phyloP scores from a whole-genome alignment of 1,140 invertebrate species.

The Leguminivora glycinivorella region DNA sequence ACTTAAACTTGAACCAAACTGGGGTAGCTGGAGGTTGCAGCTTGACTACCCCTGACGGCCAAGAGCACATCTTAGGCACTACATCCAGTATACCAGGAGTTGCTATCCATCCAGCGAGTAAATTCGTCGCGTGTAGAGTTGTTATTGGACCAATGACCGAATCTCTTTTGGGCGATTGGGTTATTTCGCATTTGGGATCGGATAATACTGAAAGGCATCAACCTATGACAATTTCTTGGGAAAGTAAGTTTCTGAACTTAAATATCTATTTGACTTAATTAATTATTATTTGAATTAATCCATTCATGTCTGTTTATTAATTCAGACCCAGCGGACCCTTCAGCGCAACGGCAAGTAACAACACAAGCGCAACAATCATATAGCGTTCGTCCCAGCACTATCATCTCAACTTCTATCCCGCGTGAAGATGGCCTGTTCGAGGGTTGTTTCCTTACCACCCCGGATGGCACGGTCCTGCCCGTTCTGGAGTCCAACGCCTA shows the following conservation, averaged over 20 bases:
- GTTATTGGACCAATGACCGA: constrained; percentile 17
- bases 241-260: constrained; percentile 8
- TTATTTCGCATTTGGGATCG: constrained; percentile 9
- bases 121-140: constrained; percentile 13
- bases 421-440: constrained; percentile 4
- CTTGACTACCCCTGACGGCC: constrained; percentile 11
- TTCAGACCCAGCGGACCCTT: constrained; percentile 1
- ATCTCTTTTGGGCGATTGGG: constrained; percentile 19
- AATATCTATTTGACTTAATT: not conserved
- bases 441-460: constrained; percentile 15
- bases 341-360: constrained; percentile 14
- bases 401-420: constrained; percentile 2
- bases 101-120: not conserved
- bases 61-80: not conserved
- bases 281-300: not conserved
- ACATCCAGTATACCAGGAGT: constrained; percentile 13
- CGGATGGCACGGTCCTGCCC: constrained; percentile 16
- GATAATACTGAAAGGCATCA: constrained; percentile 2
- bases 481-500: not conserved
- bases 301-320: not conserved
- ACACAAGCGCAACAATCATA: constrained; percentile 14
- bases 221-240: constrained; percentile 12
- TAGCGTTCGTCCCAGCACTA: constrained; percentile 11
- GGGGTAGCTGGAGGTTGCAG: not conserved
- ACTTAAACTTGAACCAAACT: constrained; percentile 17